Evolutionary conservation across 2,888 invertebrate genomes (phyloP).

Genomic region (Pterobdella sp.): DNA sequence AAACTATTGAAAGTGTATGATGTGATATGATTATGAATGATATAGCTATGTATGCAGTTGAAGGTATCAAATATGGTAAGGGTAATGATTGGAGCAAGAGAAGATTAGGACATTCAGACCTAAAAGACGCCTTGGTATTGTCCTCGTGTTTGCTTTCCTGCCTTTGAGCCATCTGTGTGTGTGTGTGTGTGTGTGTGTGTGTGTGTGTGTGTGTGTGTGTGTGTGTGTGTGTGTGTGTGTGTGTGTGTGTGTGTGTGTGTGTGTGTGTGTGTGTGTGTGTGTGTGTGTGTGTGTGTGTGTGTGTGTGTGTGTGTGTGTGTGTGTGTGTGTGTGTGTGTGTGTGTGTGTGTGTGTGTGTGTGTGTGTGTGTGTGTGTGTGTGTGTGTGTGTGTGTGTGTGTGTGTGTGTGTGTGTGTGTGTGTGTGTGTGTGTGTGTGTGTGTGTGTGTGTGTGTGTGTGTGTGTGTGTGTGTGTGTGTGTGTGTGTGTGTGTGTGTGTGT

Average conservation of each 20-base stretch:
- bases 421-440: conserved; percentile 3
- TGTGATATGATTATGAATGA: too few relatives aligned
- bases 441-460: conserved; percentile 15
- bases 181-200: conserved; percentile 20
- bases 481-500: conserved; percentile 17
- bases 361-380: conserved; percentile 23
- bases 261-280: background rate
- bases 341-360: conserved; percentile 7
- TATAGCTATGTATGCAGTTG: too few relatives aligned
- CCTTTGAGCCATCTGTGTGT: conserved; percentile 37
- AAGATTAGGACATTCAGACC: too few relatives aligned
- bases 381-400: conserved; percentile 22
- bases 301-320: conserved; percentile 16
- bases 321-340: conserved; percentile 4
- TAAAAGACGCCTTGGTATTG: too few relatives aligned
- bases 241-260: background rate
- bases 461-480: conserved; percentile 19
- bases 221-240: conserved; percentile 8
- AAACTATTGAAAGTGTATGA: too few relatives aligned
- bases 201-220: conserved; percentile 24
- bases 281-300: background rate
- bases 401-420: conserved; percentile 21
- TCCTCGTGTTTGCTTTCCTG: too few relatives aligned
- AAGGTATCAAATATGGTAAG: too few relatives aligned
- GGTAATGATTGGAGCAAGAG: too few relatives aligned